Conservation (phyloP, 2,888 invertebrate species). For the Napeogenes sylphis region DNA sequence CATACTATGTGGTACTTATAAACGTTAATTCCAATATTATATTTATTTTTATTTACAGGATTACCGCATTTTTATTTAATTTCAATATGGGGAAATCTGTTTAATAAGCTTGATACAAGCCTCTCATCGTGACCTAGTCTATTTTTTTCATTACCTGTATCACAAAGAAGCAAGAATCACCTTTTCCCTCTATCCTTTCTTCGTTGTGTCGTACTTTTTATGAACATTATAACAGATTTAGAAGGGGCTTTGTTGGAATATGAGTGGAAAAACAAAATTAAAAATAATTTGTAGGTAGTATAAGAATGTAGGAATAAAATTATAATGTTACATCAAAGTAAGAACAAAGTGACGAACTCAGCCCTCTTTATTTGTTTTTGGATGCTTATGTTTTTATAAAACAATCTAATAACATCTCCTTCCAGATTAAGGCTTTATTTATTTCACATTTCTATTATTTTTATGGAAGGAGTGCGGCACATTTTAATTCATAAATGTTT, state of each 20-base stretch:
- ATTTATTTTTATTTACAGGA: not conserved
- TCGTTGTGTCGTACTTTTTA: constrained; percentile 50
- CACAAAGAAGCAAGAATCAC: constrained; percentile 51
- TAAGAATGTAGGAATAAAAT: constrained; percentile 15
- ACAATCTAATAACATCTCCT: constrained; percentile 5
- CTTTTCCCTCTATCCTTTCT: constrained; percentile 49
- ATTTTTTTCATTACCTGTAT: constrained; percentile 66
- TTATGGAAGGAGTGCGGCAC: not conserved
- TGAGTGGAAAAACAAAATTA: constrained; percentile 39
- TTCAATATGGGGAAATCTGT: constrained; percentile 32
- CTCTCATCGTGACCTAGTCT: constrained; percentile 53
- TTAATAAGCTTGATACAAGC: constrained; percentile 65
- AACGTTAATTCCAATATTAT: not conserved
- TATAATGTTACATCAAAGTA: constrained; percentile 20
- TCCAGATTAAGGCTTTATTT: not conserved
- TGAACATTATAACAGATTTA: constrained; percentile 47
- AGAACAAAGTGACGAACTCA: constrained; percentile 12
- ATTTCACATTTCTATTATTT: not conserved
- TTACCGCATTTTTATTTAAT: constrained; percentile 7
- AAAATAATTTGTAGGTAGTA: constrained; percentile 33
- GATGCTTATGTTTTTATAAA: constrained; percentile 2
- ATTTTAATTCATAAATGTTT: not conserved
- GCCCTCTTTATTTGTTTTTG: constrained; percentile 10
- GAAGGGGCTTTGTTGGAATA: constrained; percentile 47
- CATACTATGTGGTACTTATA: no score